These are phyloP conservation scores for Dysdera silvatica DNA, from an alignment of 1,140 invertebrate genomes.

Conservation along the genomic window DNA sequence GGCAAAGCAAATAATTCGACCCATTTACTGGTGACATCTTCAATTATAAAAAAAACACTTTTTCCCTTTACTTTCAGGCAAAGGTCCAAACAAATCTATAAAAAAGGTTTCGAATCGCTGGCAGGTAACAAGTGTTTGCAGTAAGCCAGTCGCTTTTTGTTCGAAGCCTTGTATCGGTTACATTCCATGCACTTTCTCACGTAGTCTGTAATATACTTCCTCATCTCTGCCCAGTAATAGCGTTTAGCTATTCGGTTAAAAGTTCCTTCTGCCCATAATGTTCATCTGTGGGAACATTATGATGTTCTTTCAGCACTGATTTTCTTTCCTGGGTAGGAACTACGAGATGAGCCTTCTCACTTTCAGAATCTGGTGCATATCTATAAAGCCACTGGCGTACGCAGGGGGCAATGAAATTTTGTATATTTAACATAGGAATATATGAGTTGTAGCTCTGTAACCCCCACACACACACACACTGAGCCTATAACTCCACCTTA, in stretches of 20 bases:
- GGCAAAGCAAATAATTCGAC: neutral
- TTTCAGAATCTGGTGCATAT: neutral
- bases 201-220: constrained; percentile 13
- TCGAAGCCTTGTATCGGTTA: neutral
- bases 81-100: constrained; percentile 2
- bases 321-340: neutral
- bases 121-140: neutral
- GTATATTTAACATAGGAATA: too few relatives aligned
- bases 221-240: neutral
- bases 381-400: too few relatives aligned
- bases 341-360: neutral
- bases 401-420: too few relatives aligned
- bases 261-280: constrained; percentile 8
- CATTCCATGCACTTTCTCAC: constrained; percentile 5
- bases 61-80: neutral
- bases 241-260: neutral
- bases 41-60: neutral
- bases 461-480: too few relatives aligned
- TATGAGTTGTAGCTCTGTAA: too few relatives aligned
- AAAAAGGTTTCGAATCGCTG: constrained; percentile 1
- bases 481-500: too few relatives aligned
- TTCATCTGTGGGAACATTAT: neutral
- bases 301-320: neutral
- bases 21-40: neutral
- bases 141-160: neutral